A percentile compares a stretch with the other conserved stretches of the same genome.
Conservation (phyloP, 2,113 vertebrate genomes). For the Sigmodon hispidus region DNA sequence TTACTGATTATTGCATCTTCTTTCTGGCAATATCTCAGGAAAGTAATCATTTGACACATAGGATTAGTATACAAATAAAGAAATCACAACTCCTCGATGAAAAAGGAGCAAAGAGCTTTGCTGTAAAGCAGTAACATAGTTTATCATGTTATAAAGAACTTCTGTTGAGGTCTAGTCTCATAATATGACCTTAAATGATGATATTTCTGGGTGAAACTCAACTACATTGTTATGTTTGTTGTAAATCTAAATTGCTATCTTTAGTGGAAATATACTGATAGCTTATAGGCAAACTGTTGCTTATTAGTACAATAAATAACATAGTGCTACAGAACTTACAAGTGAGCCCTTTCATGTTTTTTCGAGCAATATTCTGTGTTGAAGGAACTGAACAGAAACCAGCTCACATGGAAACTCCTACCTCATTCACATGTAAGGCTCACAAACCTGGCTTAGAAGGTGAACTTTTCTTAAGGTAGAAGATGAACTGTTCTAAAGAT, state of each 20-base stretch:
- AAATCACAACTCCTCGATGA: slow-evolving; percentile 25
- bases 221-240: not conserved
- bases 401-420: slow-evolving; percentile 44
- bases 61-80: slow-evolving; percentile 25
- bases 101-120: slow-evolving; percentile 42
- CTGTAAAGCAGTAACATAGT: slow-evolving; percentile 11
- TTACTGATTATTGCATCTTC: slow-evolving; percentile 21
- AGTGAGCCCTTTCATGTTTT: not conserved
- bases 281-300: slow-evolving; percentile 75
- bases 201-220: slow-evolving; percentile 29
- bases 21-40: not conserved
- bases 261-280: not conserved
- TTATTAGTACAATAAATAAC: not conserved
- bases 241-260: slow-evolving; percentile 52
- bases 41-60: not conserved
- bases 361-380: slow-evolving; percentile 13
- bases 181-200: slow-evolving; percentile 47
- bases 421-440: slow-evolving; percentile 25
- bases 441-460: slow-evolving; percentile 58
- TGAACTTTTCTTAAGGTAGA: slow-evolving; percentile 45
- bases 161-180: slow-evolving; percentile 46
- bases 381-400: slow-evolving; percentile 36
- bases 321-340: not conserved
- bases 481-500: slow-evolving; percentile 61
- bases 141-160: slow-evolving; percentile 56